Conservation (phyloP, 2,888 invertebrate genomes). For the Harmothoe impar region DNA sequence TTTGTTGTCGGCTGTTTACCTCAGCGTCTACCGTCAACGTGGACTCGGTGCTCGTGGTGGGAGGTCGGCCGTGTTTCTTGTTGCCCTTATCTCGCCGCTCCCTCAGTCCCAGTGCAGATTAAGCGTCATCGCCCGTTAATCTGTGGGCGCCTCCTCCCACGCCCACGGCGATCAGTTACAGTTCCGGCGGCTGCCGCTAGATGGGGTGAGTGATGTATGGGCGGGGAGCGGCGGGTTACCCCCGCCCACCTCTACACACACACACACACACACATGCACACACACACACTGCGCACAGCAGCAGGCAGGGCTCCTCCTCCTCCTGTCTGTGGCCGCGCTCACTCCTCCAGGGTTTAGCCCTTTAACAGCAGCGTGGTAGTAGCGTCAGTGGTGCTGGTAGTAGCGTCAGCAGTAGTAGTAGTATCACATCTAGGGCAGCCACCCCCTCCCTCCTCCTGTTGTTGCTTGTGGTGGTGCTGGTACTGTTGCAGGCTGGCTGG, state of each 20-base stretch:
- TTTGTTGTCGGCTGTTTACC: constrained; percentile 28
- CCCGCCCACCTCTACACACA: neutral
- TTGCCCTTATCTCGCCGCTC: neutral
- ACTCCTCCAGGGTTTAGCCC: too few relatives aligned
- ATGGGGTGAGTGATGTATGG: constrained; percentile 19
- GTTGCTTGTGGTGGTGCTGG: neutral
- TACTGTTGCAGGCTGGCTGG: neutral
- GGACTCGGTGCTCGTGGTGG: neutral
- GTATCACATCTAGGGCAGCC: too few relatives aligned
- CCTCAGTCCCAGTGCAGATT: neutral
- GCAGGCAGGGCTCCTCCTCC: neutral
- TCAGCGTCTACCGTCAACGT: neutral
- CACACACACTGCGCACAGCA: neutral
- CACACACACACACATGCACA: neutral
- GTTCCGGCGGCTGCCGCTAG: constrained; percentile 42
- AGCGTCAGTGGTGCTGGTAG: too few relatives aligned
- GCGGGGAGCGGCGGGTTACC: neutral
- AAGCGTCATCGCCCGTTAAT: constrained; percentile 19
- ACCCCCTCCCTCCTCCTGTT: neutral
- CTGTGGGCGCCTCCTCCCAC: constrained; percentile 6
- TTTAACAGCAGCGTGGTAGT: too few relatives aligned
- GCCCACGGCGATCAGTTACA: neutral
- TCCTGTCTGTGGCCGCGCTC: neutral
- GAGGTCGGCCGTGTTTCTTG: neutral
- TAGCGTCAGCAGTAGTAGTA: too few relatives aligned